Evolutionary conservation across 2,113 vertebrate species (phyloP).

Genomic region (Zapornia atra): DNA sequence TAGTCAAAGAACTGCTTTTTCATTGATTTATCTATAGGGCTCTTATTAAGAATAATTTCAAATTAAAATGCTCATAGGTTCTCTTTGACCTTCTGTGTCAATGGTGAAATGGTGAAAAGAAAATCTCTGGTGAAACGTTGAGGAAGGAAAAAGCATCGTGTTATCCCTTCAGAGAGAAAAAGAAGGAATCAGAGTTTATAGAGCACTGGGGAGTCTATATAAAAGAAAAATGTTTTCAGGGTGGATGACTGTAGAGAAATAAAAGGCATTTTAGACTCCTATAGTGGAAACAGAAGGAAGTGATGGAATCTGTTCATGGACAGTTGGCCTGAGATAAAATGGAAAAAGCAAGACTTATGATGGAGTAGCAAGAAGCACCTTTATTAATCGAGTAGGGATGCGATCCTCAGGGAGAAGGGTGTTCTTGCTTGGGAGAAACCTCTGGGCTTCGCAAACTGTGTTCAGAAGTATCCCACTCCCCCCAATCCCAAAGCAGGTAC

Average conservation of each 20-base stretch:
- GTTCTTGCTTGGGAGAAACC: neutral
- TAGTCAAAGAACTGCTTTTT: neutral
- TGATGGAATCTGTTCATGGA: neutral
- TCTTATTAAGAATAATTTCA: conserved; percentile 4
- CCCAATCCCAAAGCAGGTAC: neutral
- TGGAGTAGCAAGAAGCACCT: neutral
- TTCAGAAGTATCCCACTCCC: neutral
- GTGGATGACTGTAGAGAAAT: neutral
- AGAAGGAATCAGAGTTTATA: neutral
- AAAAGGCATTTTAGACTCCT: neutral
- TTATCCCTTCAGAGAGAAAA: neutral
- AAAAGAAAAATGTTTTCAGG: neutral
- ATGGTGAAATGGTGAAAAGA: neutral
- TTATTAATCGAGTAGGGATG: neutral
- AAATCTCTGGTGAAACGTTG: conserved; percentile 2
- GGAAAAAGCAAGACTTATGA: neutral
- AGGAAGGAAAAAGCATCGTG: neutral
- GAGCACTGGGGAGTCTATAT: neutral
- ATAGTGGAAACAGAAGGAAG: neutral
- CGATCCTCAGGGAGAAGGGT: neutral
- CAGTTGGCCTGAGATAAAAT: neutral
- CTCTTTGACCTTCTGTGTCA: neutral
- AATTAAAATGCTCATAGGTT: neutral
- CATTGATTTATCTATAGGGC: neutral
- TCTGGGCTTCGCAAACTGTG: neutral